phyloP scores from a whole-genome alignment of 2,113 vertebrate species.

The Mobula hypostoma region DNA sequence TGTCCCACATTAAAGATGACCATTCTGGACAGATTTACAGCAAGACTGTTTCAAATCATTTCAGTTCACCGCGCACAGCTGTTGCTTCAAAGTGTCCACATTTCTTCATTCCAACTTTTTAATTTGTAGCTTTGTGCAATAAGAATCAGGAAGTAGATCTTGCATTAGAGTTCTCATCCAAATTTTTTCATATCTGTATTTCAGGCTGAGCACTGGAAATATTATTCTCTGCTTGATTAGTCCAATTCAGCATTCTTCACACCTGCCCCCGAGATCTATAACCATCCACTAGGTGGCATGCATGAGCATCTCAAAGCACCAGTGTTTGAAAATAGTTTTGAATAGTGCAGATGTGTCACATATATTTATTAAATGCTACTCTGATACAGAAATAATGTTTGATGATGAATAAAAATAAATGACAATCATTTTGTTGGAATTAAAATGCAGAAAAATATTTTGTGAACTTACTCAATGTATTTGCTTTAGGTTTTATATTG shows the following conservation, averaged over 20 bases:
- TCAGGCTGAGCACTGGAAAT: not conserved
- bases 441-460: not conserved
- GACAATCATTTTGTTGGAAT: not conserved
- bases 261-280: not conserved
- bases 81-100: not conserved
- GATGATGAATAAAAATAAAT: not conserved
- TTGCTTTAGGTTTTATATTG: constrained; percentile 85
- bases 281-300: not conserved
- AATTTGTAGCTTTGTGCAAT: not conserved
- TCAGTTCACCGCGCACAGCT: not conserved
- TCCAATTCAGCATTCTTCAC: not conserved
- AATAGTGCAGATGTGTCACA: not conserved
- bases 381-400: no score
- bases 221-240: not conserved
- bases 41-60: not conserved
- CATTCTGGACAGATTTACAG: not conserved
- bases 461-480: constrained; percentile 36
- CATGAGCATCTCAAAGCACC: not conserved
- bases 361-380: no score
- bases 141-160: not conserved
- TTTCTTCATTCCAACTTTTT: not conserved
- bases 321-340: not conserved
- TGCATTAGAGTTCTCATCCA: not conserved
- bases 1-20: not conserved
- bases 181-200: not conserved